A percentile compares a stretch with the other conserved stretches of the same genome.
Evolutionary conservation across 2,888 invertebrate species (phyloP).

Genomic region (Pycnomerus fuliginosus): DNA sequence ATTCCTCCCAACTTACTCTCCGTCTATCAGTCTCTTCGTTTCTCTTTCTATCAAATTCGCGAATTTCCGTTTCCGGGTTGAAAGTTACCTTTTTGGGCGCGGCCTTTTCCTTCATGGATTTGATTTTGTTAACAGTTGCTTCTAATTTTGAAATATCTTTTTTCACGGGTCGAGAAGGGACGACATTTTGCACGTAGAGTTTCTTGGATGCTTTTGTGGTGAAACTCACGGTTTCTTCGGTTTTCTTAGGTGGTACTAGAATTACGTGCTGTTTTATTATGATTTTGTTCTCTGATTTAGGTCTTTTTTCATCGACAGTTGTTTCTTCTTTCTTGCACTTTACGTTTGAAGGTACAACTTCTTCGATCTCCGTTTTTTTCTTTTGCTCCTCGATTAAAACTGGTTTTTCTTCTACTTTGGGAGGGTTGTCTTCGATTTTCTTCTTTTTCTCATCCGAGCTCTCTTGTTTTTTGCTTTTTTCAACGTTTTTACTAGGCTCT

Average conservation of each 20-base stretch:
- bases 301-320: too few relatives aligned
- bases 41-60: slow-evolving; percentile 4
- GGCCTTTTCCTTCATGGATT: slow-evolving; percentile 12
- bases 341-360: too few relatives aligned
- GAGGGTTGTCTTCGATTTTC: too few relatives aligned
- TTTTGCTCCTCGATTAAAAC: too few relatives aligned
- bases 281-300: slow-evolving; percentile 1
- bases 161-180: slow-evolving; percentile 5
- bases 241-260: too few relatives aligned
- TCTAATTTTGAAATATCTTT: slow-evolving; percentile 16
- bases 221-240: slow-evolving; percentile 1
- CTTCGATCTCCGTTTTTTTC: too few relatives aligned
- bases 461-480: too few relatives aligned
- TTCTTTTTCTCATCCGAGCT: too few relatives aligned
- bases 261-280: slow-evolving; percentile 2
- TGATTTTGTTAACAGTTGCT: slow-evolving; percentile 18
- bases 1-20: slow-evolving; percentile 38
- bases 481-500: too few relatives aligned
- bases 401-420: too few relatives aligned
- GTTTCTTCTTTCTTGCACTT: too few relatives aligned
- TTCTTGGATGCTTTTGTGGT: slow-evolving; percentile 42
- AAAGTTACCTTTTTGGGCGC: slow-evolving; percentile 13
- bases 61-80: slow-evolving; percentile 6
- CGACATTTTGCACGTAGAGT: slow-evolving; percentile 32
- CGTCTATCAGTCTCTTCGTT: slow-evolving; percentile 16